Evolutionary conservation across 2,797 vertebrate species (phyloP).

Genomic region (Peromyscus attwateri): DNA sequence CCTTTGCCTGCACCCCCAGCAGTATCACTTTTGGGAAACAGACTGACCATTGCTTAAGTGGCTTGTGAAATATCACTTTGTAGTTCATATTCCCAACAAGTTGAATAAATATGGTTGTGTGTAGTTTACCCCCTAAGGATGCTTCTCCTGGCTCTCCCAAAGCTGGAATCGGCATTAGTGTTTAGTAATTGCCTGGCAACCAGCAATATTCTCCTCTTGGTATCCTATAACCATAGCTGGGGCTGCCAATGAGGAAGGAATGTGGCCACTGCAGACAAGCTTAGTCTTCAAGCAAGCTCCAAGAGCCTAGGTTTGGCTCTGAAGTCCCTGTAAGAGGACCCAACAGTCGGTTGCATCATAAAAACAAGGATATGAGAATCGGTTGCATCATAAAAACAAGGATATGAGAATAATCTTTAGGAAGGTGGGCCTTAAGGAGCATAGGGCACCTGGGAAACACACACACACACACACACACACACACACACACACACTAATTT

Average conservation of each 20-base stretch:
- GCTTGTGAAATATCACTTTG: conserved; percentile 82
- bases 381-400: no score
- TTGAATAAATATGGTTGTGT: conserved; percentile 81
- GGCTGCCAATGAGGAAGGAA: not conserved
- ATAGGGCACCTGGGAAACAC: not conserved
- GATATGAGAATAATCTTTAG: conserved; percentile 15
- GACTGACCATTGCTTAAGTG: conserved; percentile 80
- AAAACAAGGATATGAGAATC: no score
- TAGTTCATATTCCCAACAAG: conserved; percentile 75
- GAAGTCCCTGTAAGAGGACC: not conserved
- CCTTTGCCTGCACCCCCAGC: conserved; percentile 36
- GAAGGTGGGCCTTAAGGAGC: not conserved
- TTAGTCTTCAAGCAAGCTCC: not conserved
- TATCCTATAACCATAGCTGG: not conserved
- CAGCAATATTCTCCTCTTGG: not conserved
- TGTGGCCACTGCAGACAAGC: conserved; percentile 40
- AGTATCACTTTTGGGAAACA: conserved; percentile 82
- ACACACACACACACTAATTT: not conserved
- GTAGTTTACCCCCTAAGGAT: conserved; percentile 57
- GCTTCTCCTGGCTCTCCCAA: conserved; percentile 60
- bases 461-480: not conserved
- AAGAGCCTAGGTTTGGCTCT: not conserved
- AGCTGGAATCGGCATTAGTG: conserved; percentile 58
- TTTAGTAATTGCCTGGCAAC: conserved; percentile 69
- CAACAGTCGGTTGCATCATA: not conserved